Conservation (phyloP, 2,888 invertebrate genomes). For the Eucera pruinosa region DNA sequence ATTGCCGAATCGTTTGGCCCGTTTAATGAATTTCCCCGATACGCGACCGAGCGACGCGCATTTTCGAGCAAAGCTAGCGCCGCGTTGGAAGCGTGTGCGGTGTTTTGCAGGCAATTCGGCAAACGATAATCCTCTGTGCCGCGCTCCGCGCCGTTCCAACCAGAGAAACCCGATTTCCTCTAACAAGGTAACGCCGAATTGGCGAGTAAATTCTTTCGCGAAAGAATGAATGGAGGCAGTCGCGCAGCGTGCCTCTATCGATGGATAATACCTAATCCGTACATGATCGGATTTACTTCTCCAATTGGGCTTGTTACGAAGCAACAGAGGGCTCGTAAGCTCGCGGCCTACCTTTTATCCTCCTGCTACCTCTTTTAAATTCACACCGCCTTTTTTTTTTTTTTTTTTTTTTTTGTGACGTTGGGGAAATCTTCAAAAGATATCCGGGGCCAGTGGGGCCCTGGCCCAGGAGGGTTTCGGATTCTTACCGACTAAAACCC, state of each 20-base stretch:
- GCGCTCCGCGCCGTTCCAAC: background rate
- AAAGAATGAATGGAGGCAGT: background rate
- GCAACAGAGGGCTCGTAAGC: background rate
- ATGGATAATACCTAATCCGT: constrained; percentile 1
- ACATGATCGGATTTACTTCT: constrained; percentile 6
- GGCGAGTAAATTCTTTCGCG: constrained; percentile 13
- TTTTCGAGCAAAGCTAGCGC: background rate
- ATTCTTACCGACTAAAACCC: no score
- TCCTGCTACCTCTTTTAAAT: no score
- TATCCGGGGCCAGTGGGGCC: no score
- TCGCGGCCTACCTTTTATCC: background rate
- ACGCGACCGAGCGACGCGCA: background rate
- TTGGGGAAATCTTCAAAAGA: no score
- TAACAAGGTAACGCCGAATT: background rate
- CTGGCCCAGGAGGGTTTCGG: no score
- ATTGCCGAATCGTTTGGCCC: no score
- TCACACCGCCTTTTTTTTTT: no score
- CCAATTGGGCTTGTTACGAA: constrained; percentile 13
- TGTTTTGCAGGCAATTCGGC: background rate
- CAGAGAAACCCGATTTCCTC: background rate
- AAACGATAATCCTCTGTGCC: constrained; percentile 24
- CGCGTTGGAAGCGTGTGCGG: background rate
- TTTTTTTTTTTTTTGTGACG: no score
- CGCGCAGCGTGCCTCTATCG: background rate
- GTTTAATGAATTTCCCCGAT: constrained; percentile 11